These are phyloP conservation scores for Anoplophora glabripennis DNA, from an alignment of 1,140 invertebrate species.

Conservation along the genomic window DNA sequence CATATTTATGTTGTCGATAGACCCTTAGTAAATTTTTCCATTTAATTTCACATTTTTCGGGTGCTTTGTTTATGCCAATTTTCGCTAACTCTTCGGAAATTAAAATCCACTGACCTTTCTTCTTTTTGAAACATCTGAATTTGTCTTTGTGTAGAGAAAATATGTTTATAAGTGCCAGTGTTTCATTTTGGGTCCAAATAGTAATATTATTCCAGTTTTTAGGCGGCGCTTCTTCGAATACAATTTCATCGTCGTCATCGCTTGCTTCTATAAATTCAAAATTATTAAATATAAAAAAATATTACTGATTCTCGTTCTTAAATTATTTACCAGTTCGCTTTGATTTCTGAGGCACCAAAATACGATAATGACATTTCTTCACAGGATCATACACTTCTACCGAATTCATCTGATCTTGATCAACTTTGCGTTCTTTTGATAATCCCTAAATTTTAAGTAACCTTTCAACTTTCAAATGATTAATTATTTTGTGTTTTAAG, in stretches of 20 bases:
- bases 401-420: not conserved
- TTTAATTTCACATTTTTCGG: not conserved
- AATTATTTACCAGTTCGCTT: not conserved
- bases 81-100: not conserved
- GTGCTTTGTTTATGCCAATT: conserved; percentile 1
- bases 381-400: conserved; percentile 1
- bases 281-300: not conserved
- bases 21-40: not conserved
- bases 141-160: conserved; percentile 6
- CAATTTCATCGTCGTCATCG: not conserved
- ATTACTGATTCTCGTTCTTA: not conserved
- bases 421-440: not conserved
- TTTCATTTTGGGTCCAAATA: conserved; percentile 5
- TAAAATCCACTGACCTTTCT: not conserved
- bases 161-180: not conserved
- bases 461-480: too few species aligned
- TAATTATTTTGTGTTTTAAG: too few species aligned
- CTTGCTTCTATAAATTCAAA: not conserved
- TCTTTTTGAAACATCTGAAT: not conserved
- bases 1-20: not conserved
- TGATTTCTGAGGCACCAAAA: not conserved
- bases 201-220: not conserved
- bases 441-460: too few species aligned
- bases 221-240: not conserved
- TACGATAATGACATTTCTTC: not conserved